Conservation (phyloP, 1,140 invertebrate species). For the Sycophila sp. region DNA sequence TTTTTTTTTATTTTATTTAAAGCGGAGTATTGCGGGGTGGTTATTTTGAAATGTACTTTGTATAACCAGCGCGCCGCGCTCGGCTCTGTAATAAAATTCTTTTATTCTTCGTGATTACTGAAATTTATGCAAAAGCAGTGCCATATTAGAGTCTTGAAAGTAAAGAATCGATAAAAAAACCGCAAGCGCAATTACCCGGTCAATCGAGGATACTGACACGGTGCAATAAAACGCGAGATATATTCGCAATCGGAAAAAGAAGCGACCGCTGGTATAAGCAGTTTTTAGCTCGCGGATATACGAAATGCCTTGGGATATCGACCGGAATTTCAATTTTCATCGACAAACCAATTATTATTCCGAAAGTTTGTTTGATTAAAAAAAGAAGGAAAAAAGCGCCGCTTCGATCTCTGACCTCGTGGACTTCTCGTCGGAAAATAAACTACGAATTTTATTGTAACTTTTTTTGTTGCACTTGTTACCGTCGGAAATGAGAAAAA, state of each 20-base stretch:
- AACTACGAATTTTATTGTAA: too few species aligned
- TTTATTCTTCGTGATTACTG: too few species aligned
- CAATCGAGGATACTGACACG: not conserved
- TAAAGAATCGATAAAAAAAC: too few species aligned
- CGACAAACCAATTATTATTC: not conserved
- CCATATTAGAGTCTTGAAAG: not conserved
- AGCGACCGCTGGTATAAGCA: not conserved
- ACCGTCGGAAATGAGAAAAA: too few species aligned
- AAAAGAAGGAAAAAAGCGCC: too few species aligned
- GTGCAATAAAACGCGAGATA: not conserved
- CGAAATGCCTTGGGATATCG: not conserved
- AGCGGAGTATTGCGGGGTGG: too few species aligned
- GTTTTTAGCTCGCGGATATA: not conserved
- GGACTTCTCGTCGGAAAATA: slow-evolving; percentile 1
- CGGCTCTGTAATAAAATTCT: too few species aligned
- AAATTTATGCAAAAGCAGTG: not conserved
- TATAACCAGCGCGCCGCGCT: too few species aligned
- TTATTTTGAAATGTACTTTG: too few species aligned
- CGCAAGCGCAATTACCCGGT: not conserved
- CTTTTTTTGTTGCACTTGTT: too few species aligned
- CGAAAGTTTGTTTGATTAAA: not conserved
- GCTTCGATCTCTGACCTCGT: not conserved
- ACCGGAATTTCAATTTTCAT: not conserved
- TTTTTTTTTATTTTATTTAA: too few species aligned
- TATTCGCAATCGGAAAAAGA: not conserved